Percentiles rank a stretch among this genome's conserved stretches.
Conservation (phyloP, 23 tunicate species). For the Styela clava region DNA sequence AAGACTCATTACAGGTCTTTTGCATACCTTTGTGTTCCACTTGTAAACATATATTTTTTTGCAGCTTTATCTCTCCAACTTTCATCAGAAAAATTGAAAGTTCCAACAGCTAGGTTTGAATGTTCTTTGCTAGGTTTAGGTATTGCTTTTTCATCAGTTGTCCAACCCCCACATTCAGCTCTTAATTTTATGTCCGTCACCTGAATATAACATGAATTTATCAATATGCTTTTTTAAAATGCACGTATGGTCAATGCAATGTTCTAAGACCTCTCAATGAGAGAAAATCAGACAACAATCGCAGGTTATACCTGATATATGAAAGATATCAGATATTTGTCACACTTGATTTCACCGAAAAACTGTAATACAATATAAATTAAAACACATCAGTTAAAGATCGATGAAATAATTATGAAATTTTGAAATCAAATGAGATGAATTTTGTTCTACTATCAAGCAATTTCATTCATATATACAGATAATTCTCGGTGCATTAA, state of each 20-base stretch:
- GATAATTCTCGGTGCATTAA: no score
- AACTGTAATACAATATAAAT: no score
- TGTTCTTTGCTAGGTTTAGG: constrained; percentile 56
- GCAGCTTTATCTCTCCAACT: constrained; percentile 88
- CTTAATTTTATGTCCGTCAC: constrained; percentile 65
- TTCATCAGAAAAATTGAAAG: constrained; percentile 60
- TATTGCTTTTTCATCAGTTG: constrained; percentile 47
- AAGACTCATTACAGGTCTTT: no score
- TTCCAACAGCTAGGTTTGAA: constrained; percentile 59
- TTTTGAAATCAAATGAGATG: no score
- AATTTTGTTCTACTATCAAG: no score
- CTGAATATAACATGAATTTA: constrained; percentile 22
- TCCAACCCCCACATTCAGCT: constrained; percentile 80
- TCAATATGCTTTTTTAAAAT: background rate
- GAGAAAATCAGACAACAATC: background rate
- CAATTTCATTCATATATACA: no score
- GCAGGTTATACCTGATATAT: background rate
- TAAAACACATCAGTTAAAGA: no score
- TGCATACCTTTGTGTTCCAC: constrained; percentile 43
- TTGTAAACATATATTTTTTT: constrained; percentile 72
- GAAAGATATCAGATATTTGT: no score
- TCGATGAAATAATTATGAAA: no score
- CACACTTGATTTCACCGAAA: no score
- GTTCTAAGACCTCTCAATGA: background rate
- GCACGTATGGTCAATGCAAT: no score